These are phyloP conservation scores for Pteropus rufus DNA, from an alignment of 2,797 vertebrate genomes.

Conservation along the genomic window DNA sequence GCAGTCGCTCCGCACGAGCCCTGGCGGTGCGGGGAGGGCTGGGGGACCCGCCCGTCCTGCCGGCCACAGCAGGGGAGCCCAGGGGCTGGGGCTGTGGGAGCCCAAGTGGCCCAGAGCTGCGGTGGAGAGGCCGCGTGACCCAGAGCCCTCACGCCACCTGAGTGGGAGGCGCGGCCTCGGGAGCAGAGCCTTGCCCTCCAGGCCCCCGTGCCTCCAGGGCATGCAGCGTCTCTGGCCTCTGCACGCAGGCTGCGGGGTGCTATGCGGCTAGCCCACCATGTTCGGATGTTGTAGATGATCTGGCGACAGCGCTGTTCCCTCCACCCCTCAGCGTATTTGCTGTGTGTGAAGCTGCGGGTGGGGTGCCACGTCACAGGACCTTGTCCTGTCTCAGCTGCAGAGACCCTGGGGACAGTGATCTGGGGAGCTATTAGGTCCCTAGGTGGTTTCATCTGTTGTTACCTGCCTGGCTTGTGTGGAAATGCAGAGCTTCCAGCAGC, in stretches of 20 bases:
- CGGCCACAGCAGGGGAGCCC: too few relatives aligned
- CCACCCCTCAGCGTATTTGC: neutral
- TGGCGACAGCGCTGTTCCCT: neutral
- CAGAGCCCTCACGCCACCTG: too few relatives aligned
- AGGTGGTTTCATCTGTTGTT: neutral
- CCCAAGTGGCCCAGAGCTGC: too few relatives aligned
- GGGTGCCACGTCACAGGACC: neutral
- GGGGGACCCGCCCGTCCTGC: too few relatives aligned
- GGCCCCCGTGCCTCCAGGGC: too few relatives aligned
- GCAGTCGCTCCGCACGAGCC: too few relatives aligned
- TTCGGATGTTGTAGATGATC: neutral
- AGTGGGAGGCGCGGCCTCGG: too few relatives aligned
- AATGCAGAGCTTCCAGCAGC: neutral
- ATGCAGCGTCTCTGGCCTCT: neutral
- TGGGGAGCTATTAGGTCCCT: neutral
- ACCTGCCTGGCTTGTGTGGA: neutral
- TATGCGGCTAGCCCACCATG: neutral
- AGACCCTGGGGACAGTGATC: neutral
- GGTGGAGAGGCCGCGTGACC: too few relatives aligned
- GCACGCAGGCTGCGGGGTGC: neutral
- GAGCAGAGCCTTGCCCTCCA: too few relatives aligned
- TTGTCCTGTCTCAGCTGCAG: rapidly evolving
- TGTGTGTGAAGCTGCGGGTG: neutral
- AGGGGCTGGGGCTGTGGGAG: too few relatives aligned
- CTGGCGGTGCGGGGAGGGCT: too few relatives aligned